Conservation (phyloP, 1,140 invertebrate genomes). For the Musca vetustissima region DNA sequence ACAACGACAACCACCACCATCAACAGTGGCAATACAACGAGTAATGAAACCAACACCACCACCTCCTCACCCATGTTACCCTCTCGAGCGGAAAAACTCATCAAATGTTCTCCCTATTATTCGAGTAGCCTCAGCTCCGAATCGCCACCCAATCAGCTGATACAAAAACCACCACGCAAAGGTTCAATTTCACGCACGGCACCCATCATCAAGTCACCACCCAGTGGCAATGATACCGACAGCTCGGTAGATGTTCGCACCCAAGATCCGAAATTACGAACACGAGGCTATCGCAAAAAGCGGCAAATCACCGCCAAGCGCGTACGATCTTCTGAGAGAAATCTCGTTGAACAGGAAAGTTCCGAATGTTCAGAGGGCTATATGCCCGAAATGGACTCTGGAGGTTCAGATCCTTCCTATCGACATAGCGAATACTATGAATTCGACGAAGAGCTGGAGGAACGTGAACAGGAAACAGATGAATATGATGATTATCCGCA, state of each 20-base stretch:
- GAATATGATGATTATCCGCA: slow-evolving; percentile 54
- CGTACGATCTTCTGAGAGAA: slow-evolving; percentile 56
- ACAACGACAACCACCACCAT: slow-evolving; percentile 50
- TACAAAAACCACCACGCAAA: slow-evolving; percentile 62
- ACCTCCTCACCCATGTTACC: slow-evolving; percentile 53
- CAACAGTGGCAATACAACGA: slow-evolving; percentile 43
- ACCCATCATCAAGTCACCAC: slow-evolving; percentile 62
- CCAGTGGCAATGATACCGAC: slow-evolving; percentile 69
- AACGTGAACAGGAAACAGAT: slow-evolving; percentile 48
- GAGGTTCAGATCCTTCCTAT: slow-evolving; percentile 63
- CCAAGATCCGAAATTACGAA: slow-evolving; percentile 62
- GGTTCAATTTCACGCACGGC: slow-evolving; percentile 44
- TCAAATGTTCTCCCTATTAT: slow-evolving; percentile 70
- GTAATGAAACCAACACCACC: no score
- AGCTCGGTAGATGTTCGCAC: slow-evolving; percentile 66
- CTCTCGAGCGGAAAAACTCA: slow-evolving; percentile 58
- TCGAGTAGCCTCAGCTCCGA: slow-evolving; percentile 70
- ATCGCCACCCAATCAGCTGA: slow-evolving; percentile 64
- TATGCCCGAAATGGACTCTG: slow-evolving; percentile 66
- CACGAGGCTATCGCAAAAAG: slow-evolving; percentile 64
- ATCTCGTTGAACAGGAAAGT: slow-evolving; percentile 61
- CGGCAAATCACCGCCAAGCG: slow-evolving; percentile 61
- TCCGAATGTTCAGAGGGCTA: slow-evolving; percentile 68
- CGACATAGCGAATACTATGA: slow-evolving; percentile 57
- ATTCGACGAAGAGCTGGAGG: slow-evolving; percentile 56